phyloP scores from a whole-genome alignment of 2,113 vertebrate genomes.

The Scolopax mira region DNA sequence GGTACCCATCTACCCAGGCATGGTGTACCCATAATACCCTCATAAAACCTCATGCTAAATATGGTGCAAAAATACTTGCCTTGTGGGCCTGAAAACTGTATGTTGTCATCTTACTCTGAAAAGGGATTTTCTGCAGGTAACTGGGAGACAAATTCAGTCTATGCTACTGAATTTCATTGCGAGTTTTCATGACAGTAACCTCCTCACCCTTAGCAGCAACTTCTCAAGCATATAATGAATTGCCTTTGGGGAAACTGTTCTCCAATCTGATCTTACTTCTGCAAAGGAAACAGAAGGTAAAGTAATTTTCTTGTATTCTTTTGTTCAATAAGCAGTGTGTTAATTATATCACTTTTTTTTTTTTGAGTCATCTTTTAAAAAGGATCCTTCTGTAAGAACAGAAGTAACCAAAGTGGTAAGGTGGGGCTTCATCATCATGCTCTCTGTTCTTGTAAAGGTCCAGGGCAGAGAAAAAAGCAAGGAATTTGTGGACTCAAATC shows the following conservation, averaged over 20 bases:
- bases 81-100: background rate
- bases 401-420: background rate
- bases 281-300: background rate
- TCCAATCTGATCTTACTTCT: background rate
- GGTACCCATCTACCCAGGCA: no score
- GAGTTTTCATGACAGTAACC: background rate
- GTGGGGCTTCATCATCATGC: background rate
- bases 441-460: background rate
- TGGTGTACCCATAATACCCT: background rate
- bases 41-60: background rate
- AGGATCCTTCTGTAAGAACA: background rate
- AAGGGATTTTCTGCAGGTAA: background rate
- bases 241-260: background rate
- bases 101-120: background rate
- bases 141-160: background rate
- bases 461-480: background rate
- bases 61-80: background rate
- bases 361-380: background rate
- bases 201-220: background rate
- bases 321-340: background rate
- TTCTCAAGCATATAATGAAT: background rate
- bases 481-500: background rate
- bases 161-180: background rate
- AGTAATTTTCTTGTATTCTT: background rate
- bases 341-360: background rate